These are phyloP conservation scores for Microcaecilia unicolor DNA, from an alignment of 2,797 vertebrate genomes.

Conservation along the genomic window DNA sequence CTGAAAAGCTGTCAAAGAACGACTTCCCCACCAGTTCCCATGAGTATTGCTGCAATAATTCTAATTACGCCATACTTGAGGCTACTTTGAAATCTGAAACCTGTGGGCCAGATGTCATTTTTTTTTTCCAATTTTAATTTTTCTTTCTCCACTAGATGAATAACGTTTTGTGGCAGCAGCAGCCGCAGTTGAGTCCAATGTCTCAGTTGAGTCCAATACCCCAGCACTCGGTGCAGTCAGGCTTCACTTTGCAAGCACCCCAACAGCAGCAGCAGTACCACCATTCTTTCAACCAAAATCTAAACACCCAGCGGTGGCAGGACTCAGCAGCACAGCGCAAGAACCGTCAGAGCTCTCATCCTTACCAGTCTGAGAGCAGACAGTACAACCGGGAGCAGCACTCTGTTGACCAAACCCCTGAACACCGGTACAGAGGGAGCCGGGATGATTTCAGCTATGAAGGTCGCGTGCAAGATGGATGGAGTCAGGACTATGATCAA, in stretches of 20 bases:
- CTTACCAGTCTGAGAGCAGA: conserved; percentile 28
- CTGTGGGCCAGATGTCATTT: accelerated
- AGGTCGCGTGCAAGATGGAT: conserved; percentile 47
- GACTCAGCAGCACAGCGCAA: conserved; percentile 26
- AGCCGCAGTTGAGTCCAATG: conserved; percentile 27
- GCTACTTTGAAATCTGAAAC: accelerated
- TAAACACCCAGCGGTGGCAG: conserved; percentile 27
- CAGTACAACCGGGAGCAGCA: conserved; percentile 52
- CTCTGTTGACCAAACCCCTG: conserved; percentile 28
- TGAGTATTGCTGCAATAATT: too few relatives aligned
- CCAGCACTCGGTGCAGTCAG: conserved; percentile 16
- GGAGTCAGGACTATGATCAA: conserved; percentile 54
- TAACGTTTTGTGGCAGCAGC: conserved; percentile 50
- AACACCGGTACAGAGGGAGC: conserved; percentile 49
- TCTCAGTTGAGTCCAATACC: too few relatives aligned
- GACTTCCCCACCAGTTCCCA: too few relatives aligned
- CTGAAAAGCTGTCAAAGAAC: too few relatives aligned
- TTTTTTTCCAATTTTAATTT: neutral
- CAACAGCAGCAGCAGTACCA: conserved; percentile 15
- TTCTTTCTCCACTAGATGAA: conserved; percentile 57
- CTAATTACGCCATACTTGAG: neutral
- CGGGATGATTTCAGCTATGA: conserved; percentile 58
- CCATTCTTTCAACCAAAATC: conserved; percentile 5
- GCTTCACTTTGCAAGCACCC: conserved; percentile 11
- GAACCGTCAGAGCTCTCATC: conserved; percentile 44